Conservation (phyloP, 2,888 invertebrate species). For the Drosophila meridiana region DNA sequence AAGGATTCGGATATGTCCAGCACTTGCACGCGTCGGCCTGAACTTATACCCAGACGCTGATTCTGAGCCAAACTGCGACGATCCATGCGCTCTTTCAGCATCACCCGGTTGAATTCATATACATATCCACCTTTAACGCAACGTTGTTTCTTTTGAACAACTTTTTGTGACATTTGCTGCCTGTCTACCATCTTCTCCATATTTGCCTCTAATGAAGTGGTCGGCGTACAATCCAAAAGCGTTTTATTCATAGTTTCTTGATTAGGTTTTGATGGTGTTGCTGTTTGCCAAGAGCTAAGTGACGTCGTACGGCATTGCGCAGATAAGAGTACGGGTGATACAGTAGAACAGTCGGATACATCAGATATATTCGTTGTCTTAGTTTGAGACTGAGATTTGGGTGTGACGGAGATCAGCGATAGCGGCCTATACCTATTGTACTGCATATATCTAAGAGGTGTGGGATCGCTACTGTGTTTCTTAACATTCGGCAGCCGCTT, state of each 20-base stretch:
- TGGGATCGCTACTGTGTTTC: constrained; percentile 4
- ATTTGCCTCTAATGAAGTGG: constrained; percentile 21
- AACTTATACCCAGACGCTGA: constrained; percentile 41
- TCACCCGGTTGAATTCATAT: constrained; percentile 28
- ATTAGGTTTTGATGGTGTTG: constrained; percentile 3
- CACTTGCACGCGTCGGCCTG: constrained; percentile 26
- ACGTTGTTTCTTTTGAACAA: constrained; percentile 16
- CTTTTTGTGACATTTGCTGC: not conserved
- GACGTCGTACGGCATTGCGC: not conserved
- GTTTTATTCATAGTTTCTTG: constrained; percentile 8
- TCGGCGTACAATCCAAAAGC: constrained; percentile 11
- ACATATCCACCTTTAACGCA: constrained; percentile 42
- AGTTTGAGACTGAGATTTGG: constrained; percentile 3
- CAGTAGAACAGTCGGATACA: not conserved
- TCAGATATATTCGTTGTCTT: not conserved
- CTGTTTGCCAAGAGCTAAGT: constrained; percentile 13
- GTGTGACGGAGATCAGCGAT: constrained; percentile 10
- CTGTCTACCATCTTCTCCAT: constrained; percentile 12
- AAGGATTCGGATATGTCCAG: constrained; percentile 32
- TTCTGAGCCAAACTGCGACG: constrained; percentile 45
- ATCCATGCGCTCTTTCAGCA: constrained; percentile 45
- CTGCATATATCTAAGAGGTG: constrained; percentile 6
- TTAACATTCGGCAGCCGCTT: not conserved
- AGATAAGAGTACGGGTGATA: not conserved
- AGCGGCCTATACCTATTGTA: constrained; percentile 36